Evolutionary conservation across 2,113 vertebrate species (phyloP), one percentile per base, ranked within the genome.

Genomic region (Phasianus colchicus): DNA sequence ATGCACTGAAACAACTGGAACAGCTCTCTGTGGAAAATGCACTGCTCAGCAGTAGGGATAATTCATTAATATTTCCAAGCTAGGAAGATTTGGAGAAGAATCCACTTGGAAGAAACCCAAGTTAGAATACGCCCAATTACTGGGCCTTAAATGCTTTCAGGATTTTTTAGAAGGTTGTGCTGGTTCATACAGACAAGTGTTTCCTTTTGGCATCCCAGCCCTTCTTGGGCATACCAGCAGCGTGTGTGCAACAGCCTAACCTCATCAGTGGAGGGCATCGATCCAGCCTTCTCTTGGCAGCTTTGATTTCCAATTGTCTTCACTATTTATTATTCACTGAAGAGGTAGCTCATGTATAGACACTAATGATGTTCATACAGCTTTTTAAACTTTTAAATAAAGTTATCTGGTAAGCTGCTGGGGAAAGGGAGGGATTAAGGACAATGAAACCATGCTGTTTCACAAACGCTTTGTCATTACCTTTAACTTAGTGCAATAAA

Each of bases 21-120:
- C 42, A 90, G 52, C 25, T 75, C 67, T 89, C 48, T 13, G 47
- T 84, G 95, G 89, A 96, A 97, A 96, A 83, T 69, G 65, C 20
- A 12, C 83, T 92, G 72, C 76, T 95, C 93, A 95, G 91, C 93
- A 95, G 32, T 81, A 89, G 91, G 61, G 72, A 92, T 84, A 95
- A 91, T 91, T 93, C 85, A 95, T 96, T 86, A 95, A 86, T 92
- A 95, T 95, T 96, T 97, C 90, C 90, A 90, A 30, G 79, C 82
- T 90, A 94, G 52, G 52, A 90, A 74, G 65, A 88, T 24, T 67
- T 95, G 95, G 95, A 95, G 88, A 89, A 94, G 85, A 92, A 94
- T 19, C 22, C 54, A 86, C 48, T 95, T 95, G 91, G 93, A 92
- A 89, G 64, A 25, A 74, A 80, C 69, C 42, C 96, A 95, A 89